phyloP scores from a whole-genome alignment of 2,888 invertebrate species.

The Leptinotarsa peninsularis region DNA sequence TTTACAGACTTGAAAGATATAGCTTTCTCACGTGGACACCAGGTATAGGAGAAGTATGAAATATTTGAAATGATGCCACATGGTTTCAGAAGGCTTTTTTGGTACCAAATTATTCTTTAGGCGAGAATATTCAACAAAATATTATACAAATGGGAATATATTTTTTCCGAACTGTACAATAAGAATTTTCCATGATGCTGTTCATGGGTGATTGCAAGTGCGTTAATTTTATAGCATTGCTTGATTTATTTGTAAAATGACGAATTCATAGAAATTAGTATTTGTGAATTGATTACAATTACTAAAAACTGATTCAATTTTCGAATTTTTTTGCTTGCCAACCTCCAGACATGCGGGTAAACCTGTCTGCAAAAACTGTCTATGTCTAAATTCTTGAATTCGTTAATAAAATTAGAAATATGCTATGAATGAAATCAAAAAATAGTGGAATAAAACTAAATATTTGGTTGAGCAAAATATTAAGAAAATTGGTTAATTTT shows the following conservation, averaged over 20 bases:
- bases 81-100: background rate
- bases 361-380: no score
- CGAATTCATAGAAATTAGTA: background rate
- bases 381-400: no score
- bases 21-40: background rate
- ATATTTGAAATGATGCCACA: slow-evolving; percentile 17
- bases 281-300: background rate
- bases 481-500: no score
- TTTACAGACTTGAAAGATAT: background rate
- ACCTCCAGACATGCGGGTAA: background rate
- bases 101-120: background rate
- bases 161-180: background rate
- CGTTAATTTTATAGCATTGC: background rate
- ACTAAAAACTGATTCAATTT: background rate
- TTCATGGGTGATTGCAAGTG: background rate
- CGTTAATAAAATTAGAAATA: no score
- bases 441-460: no score
- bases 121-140: background rate
- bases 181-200: background rate
- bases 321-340: background rate
- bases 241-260: background rate
- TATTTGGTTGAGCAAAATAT: no score
- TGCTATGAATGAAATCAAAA: no score
- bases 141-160: background rate
- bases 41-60: background rate